These are phyloP conservation scores for Melanerpes formicivorus DNA, from an alignment of 2,113 vertebrate species.

Conservation along the genomic window DNA sequence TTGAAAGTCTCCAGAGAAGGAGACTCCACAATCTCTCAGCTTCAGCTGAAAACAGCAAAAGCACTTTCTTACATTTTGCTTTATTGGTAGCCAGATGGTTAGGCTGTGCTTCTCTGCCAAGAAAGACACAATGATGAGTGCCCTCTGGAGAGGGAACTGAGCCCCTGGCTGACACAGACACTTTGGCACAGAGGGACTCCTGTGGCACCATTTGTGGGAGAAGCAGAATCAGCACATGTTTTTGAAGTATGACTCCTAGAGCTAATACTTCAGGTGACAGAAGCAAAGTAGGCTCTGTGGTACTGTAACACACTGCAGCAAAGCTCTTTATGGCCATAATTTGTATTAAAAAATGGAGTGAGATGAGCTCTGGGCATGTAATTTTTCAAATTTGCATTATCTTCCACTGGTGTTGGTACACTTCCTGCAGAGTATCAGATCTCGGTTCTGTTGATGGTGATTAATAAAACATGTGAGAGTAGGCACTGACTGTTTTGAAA, in stretches of 20 bases:
- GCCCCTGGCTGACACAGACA: background rate
- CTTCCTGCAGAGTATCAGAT: background rate
- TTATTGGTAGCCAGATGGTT: slow-evolving; percentile 20
- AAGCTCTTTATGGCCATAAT: background rate
- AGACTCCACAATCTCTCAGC: background rate
- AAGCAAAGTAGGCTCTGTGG: background rate
- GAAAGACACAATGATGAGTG: background rate
- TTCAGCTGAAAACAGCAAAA: background rate
- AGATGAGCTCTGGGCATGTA: background rate
- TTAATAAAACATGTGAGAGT: slow-evolving; percentile 26
- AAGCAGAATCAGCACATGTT: background rate
- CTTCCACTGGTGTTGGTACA: background rate
- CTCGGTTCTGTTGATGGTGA: background rate
- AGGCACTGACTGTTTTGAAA: slow-evolving; percentile 8
- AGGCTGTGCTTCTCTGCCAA: background rate
- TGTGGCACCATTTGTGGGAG: background rate
- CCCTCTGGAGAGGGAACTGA: background rate
- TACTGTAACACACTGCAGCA: background rate
- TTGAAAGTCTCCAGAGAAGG: too few relatives aligned
- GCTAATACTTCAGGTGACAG: background rate
- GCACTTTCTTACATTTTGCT: background rate
- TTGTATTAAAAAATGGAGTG: background rate
- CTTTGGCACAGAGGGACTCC: background rate
- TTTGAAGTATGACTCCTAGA: background rate
- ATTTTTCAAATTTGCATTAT: background rate